Base-by-base conservation (phyloP, 2,888 invertebrate species). In the Mesorhabditis belari region DNA sequence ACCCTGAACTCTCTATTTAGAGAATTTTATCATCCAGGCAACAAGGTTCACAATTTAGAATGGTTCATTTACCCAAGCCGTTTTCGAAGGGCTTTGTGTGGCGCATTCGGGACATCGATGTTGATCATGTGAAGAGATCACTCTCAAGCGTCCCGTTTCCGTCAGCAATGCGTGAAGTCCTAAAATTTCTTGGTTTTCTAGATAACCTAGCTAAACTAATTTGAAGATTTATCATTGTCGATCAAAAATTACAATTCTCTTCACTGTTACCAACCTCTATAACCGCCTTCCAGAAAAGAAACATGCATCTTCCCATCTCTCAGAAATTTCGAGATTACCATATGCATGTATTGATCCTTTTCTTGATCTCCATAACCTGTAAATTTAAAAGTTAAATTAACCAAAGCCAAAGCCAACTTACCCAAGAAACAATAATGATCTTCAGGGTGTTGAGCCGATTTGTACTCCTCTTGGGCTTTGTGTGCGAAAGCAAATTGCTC, bases 281-380 rank as follows among this genome's bases (percentile, higher is more conserved):
- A 96, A 3, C 96, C 96, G 61, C 94, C 93, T 69, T 89, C 88
- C 23, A 94, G 86, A 83, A 94, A 87, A 55, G 92, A 91, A 54
- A 98, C 91, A 81, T 91, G 94, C 76, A 90, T 89, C 0, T 90
- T 90, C 81, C 91, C 90, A 81, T 90, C 89, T 83, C 95, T 94
- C 54, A 98, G 85, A 82, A 98, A 95, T 61, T 92, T 91, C 5
- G 96, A 92, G 19, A 98, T 91, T 25, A 95, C 94, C 96, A 98
- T 98, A 81, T 94, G 90, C 21, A 94, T 92, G 81, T 92, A 93
- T 66, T 82, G 82, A 64, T 73, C 73, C 51, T 59, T 21, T 4
- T 49, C 52, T 35, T 68, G 66, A n/a, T 61, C 62, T 52, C 71
- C 71, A 64, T 72, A 64, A 57, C 71, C 44, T 35, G 44, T 1